These are phyloP conservation scores for Drosophila biarmipes DNA, from an alignment of 1,140 invertebrate genomes.

Conservation along the genomic window DNA sequence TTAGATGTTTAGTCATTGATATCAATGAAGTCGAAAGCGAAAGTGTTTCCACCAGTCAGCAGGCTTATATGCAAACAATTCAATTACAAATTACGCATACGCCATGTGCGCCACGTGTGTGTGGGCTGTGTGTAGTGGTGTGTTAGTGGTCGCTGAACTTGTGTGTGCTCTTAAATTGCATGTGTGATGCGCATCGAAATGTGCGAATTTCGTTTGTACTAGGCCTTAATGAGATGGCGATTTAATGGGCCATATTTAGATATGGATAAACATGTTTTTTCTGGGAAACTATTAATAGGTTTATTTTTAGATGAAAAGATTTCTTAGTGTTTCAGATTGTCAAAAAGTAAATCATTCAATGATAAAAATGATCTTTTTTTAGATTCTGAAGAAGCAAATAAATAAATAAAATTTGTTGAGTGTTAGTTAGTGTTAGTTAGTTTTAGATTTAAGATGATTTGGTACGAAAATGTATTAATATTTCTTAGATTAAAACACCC, in stretches of 20 bases:
- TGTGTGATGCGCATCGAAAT: constrained; percentile 22
- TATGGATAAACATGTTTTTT: not conserved
- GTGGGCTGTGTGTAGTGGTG: constrained; percentile 15
- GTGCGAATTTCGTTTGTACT: constrained; percentile 28
- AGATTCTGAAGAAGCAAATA: no score
- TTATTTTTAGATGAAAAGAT: not conserved
- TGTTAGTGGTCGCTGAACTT: constrained; percentile 58
- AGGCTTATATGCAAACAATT: constrained; percentile 51
- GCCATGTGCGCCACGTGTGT: constrained; percentile 33
- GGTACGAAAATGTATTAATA: no score
- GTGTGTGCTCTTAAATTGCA: constrained; percentile 48
- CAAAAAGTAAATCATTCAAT: no score
- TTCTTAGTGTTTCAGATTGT: not conserved
- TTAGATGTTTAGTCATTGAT: constrained; percentile 78
- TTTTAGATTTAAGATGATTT: no score
- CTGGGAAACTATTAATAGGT: not conserved
- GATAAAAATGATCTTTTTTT: no score
- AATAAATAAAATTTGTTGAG: no score
- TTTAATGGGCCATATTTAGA: not conserved
- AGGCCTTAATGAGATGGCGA: constrained; percentile 10
- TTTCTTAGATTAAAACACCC: no score
- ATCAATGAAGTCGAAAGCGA: constrained; percentile 80
- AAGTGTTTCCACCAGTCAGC: constrained; percentile 58
- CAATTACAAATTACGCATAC: constrained; percentile 75
- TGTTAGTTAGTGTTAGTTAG: no score